phyloP scores from a whole-genome alignment of 2,797 vertebrate genomes.

The Sciurus vulgaris region DNA sequence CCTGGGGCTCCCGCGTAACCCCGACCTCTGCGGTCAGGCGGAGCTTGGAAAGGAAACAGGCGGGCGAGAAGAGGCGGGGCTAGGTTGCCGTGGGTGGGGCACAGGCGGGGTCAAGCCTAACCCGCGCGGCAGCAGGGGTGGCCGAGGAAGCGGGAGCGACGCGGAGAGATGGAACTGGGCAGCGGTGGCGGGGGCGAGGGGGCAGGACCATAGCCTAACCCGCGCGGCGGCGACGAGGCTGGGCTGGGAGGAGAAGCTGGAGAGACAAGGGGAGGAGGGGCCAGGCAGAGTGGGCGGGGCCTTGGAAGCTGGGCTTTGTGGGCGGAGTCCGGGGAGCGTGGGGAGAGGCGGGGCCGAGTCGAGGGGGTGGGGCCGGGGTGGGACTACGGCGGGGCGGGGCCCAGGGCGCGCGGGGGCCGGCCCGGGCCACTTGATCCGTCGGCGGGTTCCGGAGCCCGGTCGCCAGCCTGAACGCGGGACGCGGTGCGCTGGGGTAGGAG shows the following conservation, averaged over 20 bases:
- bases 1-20: background rate
- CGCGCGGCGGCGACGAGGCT: fast-evolving
- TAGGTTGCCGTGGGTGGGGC: fast-evolving
- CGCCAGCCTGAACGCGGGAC: fast-evolving
- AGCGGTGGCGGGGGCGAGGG: background rate
- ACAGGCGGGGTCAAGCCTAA: no score
- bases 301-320: no score
- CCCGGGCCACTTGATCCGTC: fast-evolving
- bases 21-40: fast-evolving
- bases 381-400: background rate
- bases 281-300: background rate
- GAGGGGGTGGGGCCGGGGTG: background rate
- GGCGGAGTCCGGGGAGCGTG: background rate
- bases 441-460: background rate
- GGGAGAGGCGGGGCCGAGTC: background rate
- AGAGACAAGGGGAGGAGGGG: background rate
- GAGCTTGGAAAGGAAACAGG: background rate
- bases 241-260: background rate
- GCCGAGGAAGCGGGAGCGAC: background rate
- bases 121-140: fast-evolving
- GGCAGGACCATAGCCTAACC: background rate
- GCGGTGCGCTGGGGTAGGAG: background rate
- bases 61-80: background rate
- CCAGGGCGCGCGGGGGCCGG: background rate
- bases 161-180: background rate